Percentiles rank a stretch among this genome's conserved stretches.
Conservation (phyloP, 2,797 vertebrate genomes). For the Halcyon smyrnensis region DNA sequence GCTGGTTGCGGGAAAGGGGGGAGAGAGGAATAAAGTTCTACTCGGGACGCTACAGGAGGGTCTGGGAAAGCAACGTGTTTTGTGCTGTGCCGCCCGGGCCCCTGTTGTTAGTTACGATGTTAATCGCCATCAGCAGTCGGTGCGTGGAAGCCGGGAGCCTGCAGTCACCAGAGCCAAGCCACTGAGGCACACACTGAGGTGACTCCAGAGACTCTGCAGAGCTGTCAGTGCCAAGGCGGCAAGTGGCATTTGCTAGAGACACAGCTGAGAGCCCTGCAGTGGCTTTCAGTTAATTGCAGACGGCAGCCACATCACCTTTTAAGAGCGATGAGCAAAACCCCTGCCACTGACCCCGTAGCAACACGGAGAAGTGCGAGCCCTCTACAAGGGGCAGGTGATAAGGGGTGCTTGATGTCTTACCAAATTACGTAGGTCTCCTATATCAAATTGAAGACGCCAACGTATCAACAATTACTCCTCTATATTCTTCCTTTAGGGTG, state of each 20-base stretch:
- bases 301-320: not conserved
- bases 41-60: not conserved
- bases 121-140: not conserved
- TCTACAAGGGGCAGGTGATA: not conserved
- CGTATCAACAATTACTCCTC: accelerated
- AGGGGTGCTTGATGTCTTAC: not conserved
- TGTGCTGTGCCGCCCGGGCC: not conserved
- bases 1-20: not conserved
- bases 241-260: not conserved
- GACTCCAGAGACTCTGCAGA: not conserved
- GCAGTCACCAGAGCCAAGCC: not conserved
- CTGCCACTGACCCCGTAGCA: not conserved
- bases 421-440: accelerated
- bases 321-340: not conserved
- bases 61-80: not conserved
- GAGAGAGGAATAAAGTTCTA: accelerated
- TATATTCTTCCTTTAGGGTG: not conserved
- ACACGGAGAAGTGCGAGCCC: accelerated
- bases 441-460: not conserved
- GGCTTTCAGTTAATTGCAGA: accelerated
- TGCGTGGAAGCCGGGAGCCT: not conserved
- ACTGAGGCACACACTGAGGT: not conserved
- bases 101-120: not conserved
- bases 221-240: not conserved
- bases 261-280: not conserved